A percentile compares a stretch with the other conserved stretches of the same genome.
Evolutionary conservation across 2,113 vertebrate genomes (phyloP).

Genomic region (Siniperca chuatsi): DNA sequence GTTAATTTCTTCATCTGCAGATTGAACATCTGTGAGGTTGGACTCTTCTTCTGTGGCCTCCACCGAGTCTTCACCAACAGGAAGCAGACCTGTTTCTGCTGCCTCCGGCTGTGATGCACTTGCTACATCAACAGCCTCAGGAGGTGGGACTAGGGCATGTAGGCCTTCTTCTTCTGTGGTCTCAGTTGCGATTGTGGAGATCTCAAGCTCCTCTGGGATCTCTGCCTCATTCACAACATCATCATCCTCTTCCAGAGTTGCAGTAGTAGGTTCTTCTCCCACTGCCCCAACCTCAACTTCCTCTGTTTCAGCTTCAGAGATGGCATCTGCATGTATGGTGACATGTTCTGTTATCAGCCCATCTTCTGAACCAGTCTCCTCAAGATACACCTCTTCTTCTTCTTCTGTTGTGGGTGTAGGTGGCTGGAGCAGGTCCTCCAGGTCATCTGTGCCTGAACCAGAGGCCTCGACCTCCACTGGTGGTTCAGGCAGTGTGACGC

Average conservation of each 20-base stretch:
- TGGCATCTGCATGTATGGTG: background rate
- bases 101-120: constrained; percentile 12
- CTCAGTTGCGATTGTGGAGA: constrained; percentile 44
- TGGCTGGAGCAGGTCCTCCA: constrained; percentile 23
- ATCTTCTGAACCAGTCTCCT: constrained; percentile 37
- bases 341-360: constrained; percentile 24
- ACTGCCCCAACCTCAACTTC: constrained; percentile 5
- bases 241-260: constrained; percentile 32
- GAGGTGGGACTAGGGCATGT: constrained; percentile 28
- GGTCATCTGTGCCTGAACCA: constrained; percentile 55
- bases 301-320: constrained; percentile 20
- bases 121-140: constrained; percentile 35
- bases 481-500: constrained; percentile 43
- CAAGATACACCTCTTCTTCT: constrained; percentile 16
- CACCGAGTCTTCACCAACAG: constrained; percentile 9
- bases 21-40: constrained; percentile 1
- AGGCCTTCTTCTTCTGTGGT: constrained; percentile 52
- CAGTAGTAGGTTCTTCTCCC: constrained; percentile 10
- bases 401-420: constrained; percentile 18
- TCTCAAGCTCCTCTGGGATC: constrained; percentile 53
- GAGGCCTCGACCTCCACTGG: constrained; percentile 70
- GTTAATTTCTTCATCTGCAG: background rate
- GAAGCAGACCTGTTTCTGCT: constrained; percentile 23
- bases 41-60: constrained; percentile 29
- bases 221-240: constrained; percentile 31